These are phyloP conservation scores for Lethenteron camtschaticum DNA, from an alignment of 2,113 vertebrate species.

Conservation along the genomic window DNA sequence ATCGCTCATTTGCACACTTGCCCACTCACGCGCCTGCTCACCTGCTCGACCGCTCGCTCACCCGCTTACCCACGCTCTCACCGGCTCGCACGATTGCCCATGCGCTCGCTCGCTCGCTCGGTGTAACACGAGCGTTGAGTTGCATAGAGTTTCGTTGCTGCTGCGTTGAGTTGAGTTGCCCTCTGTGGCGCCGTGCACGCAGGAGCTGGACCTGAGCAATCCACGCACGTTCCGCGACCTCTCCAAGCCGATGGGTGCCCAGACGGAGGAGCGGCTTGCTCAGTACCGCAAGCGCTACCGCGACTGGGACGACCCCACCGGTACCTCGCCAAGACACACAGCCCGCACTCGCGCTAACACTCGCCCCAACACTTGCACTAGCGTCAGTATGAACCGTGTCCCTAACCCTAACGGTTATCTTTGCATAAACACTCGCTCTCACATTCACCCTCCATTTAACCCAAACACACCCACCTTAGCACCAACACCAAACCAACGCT, in stretches of 20 bases:
- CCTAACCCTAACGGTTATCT: too few relatives aligned
- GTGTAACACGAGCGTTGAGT: not conserved
- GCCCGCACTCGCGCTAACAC: too few relatives aligned
- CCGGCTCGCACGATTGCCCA: too few relatives aligned
- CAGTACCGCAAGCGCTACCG: slow-evolving; percentile 95
- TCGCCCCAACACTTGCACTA: too few relatives aligned
- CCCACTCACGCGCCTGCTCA: too few relatives aligned
- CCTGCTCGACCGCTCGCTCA: too few relatives aligned
- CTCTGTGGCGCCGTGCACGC: slow-evolving; percentile 5
- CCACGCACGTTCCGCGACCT: slow-evolving; percentile 88
- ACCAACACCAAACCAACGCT: not conserved
- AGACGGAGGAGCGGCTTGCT: slow-evolving; percentile 71
- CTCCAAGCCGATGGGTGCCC: slow-evolving; percentile 85
- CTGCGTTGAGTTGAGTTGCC: too few relatives aligned
- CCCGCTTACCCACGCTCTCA: too few relatives aligned
- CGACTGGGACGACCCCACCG: slow-evolving; percentile 92
- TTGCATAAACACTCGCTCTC: not conserved
- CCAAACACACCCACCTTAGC: not conserved
- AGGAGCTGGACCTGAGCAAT: slow-evolving; percentile 83
- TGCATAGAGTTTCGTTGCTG: slow-evolving; percentile 10
- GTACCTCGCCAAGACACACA: slow-evolving; percentile 19
- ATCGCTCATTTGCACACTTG: too few relatives aligned
- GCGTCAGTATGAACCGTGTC: too few relatives aligned
- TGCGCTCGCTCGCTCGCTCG: too few relatives aligned
- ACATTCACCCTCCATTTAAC: not conserved